These are phyloP conservation scores for Sitodiplosis mosellana DNA, from an alignment of 1,140 invertebrate species.

Conservation along the genomic window DNA sequence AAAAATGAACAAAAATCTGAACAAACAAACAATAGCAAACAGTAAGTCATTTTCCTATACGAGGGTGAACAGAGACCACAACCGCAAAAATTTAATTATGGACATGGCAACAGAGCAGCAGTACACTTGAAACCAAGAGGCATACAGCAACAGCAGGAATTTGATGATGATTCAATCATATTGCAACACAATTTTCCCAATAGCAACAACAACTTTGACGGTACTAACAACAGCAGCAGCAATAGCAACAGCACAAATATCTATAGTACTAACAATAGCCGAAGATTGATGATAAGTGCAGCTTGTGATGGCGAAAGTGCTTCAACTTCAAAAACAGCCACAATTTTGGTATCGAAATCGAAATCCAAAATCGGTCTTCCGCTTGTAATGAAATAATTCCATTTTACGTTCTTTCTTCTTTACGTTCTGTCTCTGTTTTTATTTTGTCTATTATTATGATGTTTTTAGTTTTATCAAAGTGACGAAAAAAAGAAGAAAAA, in stretches of 20 bases:
- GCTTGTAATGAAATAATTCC: slow-evolving; percentile 16
- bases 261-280: background rate
- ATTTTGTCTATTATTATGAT: too few relatives aligned
- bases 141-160: too few relatives aligned
- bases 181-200: background rate
- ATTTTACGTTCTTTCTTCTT: too few relatives aligned
- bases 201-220: background rate
- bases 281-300: background rate
- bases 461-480: too few relatives aligned
- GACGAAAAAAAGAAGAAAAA: too few relatives aligned
- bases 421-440: too few relatives aligned
- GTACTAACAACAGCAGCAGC: background rate
- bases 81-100: background rate
- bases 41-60: background rate
- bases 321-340: slow-evolving; percentile 19
- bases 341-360: slow-evolving; percentile 26
- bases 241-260: background rate
- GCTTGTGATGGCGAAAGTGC: background rate
- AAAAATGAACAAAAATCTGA: background rate
- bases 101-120: background rate
- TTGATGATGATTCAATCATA: too few relatives aligned
- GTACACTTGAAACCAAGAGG: too few relatives aligned
- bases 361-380: slow-evolving; percentile 27
- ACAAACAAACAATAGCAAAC: too few relatives aligned
- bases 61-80: background rate